phyloP scores from a whole-genome alignment of 2,113 vertebrate genomes.

The Cynopterus brachyotis region DNA sequence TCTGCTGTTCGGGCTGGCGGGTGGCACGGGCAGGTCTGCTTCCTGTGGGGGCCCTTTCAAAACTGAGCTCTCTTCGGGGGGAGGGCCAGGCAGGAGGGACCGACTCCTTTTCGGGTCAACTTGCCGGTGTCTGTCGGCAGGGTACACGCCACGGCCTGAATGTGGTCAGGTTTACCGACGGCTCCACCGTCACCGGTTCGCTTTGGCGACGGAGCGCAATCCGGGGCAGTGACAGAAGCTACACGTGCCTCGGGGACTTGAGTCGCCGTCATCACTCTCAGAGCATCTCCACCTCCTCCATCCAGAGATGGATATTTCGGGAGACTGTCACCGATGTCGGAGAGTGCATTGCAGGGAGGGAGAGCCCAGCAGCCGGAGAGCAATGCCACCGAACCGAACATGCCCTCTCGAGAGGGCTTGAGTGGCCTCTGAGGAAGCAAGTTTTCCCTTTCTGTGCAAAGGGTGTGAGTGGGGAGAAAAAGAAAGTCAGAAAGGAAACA shows the following conservation, averaged over 20 bases:
- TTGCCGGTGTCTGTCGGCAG: background rate
- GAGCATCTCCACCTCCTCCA: background rate
- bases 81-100: background rate
- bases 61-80: background rate
- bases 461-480: background rate
- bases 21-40: slow-evolving; percentile 38
- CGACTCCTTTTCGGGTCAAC: background rate
- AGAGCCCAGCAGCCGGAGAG: background rate
- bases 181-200: background rate
- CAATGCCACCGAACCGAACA: background rate
- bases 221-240: background rate
- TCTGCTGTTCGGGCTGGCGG: background rate
- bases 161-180: background rate
- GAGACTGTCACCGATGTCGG: background rate
- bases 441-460: background rate
- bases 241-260: background rate
- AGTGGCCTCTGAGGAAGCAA: background rate
- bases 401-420: background rate
- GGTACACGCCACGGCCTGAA: fast-evolving
- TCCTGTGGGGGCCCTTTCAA: slow-evolving; percentile 49
- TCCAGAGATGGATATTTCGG: background rate
- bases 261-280: background rate
- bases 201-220: background rate
- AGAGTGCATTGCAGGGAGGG: background rate
- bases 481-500: background rate